Base-by-base conservation (phyloP, 2,888 invertebrate species). In the Heliconius sara region DNA sequence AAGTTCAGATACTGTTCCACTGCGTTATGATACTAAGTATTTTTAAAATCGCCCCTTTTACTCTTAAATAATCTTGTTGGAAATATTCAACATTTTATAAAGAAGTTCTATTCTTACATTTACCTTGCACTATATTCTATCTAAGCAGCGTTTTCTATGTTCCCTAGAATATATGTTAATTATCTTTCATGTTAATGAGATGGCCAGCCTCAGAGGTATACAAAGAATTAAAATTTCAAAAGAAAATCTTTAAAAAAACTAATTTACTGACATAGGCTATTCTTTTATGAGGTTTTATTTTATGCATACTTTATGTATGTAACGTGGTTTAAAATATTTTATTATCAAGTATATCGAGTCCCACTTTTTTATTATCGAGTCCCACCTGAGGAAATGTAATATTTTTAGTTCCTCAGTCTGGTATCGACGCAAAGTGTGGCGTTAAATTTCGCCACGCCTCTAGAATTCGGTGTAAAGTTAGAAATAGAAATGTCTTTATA, bases 121-220 rank as follows among this genome's bases (percentile, higher is more conserved):
- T 34, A 60, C 60, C n/a, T 39, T 34, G 16, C 73, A 73, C 73
- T 73, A 73, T 34, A 34, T 73, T 60, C n/a, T 39, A n/a, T 60
- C 57, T 73, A 39, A 73, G 60, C 60, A 27, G 43, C 70, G 25
- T 70, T 70, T 43, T 68, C 70, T 47, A 43, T 47, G 70, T 43
- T 60, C 60, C 73, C 34, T n/a, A 16, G 73, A 73, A 73, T 39
- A 73, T 73, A 73, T 60, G 57, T 57, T 73, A 57, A 73, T 73
- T 60, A 60, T 73, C 60, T 73, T 60, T 39, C 60, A 73, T 73
- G 60, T 60, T 73, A 73, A 30, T 60, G 60, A 73, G 73, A 30
- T n/a, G 57, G 60, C 57, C 52, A 72, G 72, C 72, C 72, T 52
- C 52, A 57, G 57, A 72, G 34, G 72, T 72, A 25, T 57, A 57